Percentiles rank a stretch among this genome's conserved stretches.
These are phyloP conservation scores for Metallyticus violacea DNA, from an alignment of 2,888 invertebrate genomes.

Conservation along the genomic window DNA sequence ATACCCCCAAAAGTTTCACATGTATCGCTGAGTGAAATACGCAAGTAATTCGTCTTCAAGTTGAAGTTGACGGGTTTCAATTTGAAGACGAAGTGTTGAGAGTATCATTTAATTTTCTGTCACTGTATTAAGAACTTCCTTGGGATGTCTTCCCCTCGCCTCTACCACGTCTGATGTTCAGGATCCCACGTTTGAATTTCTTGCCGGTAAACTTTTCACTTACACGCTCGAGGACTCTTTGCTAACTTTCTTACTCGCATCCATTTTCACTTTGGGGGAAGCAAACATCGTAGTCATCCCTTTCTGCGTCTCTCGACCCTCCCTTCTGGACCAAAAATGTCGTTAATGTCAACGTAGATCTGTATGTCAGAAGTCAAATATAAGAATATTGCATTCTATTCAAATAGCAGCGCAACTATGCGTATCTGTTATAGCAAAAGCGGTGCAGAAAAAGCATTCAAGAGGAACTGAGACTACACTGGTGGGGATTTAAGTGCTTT, in stretches of 20 bases:
- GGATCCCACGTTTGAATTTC: not conserved
- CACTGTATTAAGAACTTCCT: not conserved
- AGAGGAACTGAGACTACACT: no score
- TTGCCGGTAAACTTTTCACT: not conserved
- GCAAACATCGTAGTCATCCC: not conserved
- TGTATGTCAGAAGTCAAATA: no score
- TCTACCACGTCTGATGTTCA: not conserved
- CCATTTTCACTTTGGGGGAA: not conserved
- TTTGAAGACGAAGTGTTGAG: not conserved
- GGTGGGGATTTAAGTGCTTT: no score
- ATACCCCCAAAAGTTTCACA: not conserved
- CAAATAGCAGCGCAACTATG: no score
- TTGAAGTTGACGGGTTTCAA: not conserved
- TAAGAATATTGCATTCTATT: no score
- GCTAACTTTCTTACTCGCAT: not conserved
- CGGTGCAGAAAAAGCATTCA: no score
- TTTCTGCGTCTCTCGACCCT: no score
- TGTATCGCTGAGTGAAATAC: not conserved
- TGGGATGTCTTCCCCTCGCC: no score
- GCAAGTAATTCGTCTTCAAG: not conserved
- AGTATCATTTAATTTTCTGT: not conserved
- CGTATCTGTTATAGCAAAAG: no score
- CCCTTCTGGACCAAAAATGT: not conserved
- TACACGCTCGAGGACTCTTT: not conserved
- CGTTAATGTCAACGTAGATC: not conserved